A percentile compares a stretch with the other conserved stretches of the same genome.
phyloP scores from a whole-genome alignment of 2,888 invertebrate species.

The Ormyrus labotus region DNA sequence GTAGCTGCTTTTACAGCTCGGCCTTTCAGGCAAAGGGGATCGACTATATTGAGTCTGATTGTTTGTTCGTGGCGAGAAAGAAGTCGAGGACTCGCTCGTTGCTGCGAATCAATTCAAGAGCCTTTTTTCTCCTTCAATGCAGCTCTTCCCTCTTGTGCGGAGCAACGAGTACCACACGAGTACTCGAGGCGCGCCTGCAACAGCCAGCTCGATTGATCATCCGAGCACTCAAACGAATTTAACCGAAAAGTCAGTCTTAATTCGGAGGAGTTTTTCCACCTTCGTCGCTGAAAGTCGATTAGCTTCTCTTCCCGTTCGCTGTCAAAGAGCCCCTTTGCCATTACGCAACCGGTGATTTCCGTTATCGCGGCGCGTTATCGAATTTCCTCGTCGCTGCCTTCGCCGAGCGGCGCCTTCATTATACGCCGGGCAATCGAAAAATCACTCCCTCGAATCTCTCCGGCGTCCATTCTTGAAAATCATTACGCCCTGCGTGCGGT shows the following conservation, averaged over 20 bases:
- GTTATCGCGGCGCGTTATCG: slow-evolving; percentile 27
- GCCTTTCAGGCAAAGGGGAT: no score
- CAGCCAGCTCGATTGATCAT: no score
- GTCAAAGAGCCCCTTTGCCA: background rate
- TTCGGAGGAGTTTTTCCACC: no score
- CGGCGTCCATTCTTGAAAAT: slow-evolving; percentile 38
- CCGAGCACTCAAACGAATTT: no score
- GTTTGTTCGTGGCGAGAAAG: slow-evolving; percentile 11
- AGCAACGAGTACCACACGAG: background rate
- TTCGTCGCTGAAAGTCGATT: no score
- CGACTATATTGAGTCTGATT: background rate
- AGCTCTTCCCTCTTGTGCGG: background rate
- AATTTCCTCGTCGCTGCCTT: slow-evolving; percentile 6
- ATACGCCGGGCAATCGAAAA: slow-evolving; percentile 4
- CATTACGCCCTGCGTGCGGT: slow-evolving; percentile 14
- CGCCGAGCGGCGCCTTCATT: background rate
- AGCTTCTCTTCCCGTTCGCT: background rate
- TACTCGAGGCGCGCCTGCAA: no score
- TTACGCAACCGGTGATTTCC: background rate
- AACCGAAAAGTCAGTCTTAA: no score
- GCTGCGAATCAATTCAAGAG: background rate
- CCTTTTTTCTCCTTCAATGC: background rate
- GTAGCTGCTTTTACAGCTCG: no score
- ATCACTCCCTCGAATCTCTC: background rate
- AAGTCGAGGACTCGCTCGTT: slow-evolving; percentile 9